Base-by-base conservation (phyloP, 2,888 invertebrate species). In the Lamellibrachia satsuma region DNA sequence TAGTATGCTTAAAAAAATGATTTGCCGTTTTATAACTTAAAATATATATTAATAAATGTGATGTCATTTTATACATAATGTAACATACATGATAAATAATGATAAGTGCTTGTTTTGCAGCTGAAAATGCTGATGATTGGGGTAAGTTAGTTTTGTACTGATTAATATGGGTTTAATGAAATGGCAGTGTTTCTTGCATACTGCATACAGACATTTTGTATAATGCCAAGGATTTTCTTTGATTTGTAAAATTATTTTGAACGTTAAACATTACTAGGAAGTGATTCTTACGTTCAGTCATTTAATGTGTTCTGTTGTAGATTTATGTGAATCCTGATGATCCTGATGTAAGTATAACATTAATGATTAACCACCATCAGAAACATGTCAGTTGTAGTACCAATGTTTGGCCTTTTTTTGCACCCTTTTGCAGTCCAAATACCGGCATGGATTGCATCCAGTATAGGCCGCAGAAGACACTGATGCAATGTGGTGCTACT, bases 251-350 rank as follows among this genome's bases (percentile, higher is more conserved):
- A 3, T 91, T n/a, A 39, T 90, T 51, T 52, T 51, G 11, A 52
- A 27, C 51, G n/a, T 91, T 91, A 27, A 91, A 2, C 22, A 75
- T 57, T 92, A 75, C 51, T 51, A 15, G 15, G 51, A 27, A 90
- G n/a, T 92, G 22, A 22, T 75, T 11, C 75, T 39, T 91, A 15
- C 4, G 3, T 91, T 52, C 51, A 9, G 22, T 91, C 7, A 75
- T 75, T 60, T 75, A 52, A 11, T 57, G 92, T 93, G 92, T 91
- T 93, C 92, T 75, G 52, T 95, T 95, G 94, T 94, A 96, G 95
- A 95, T 96, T 51, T 96, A 96, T 93, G 93, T 94, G n/a, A 96
- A 96, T 94, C 95, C 95, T 52, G 95, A 96, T 92, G 95, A 96
- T 92, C 96, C 96, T 90, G 95, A 96, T 94, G 96, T 96, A 95